Evolutionary conservation across 37 sponge, comb jelly and placozoan genomes (phyloP), one percentile per base, ranked within the genome.

Genomic region (Bolinopsis microptera): DNA sequence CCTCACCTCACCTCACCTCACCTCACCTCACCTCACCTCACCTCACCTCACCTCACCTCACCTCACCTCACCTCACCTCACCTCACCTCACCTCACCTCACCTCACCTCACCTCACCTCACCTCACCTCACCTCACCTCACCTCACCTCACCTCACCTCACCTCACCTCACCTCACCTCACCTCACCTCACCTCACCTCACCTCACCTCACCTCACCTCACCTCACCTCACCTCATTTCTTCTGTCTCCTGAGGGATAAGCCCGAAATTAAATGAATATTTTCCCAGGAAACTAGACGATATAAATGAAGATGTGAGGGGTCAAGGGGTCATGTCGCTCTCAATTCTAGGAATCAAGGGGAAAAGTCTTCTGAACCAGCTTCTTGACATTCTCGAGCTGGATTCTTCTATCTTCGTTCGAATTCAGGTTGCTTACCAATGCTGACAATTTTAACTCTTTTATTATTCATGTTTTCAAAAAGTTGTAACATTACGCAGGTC

Each of bases 351-450:
- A 61, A 86, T 86, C 16, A 86, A 86, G 61, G 90, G 90, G 67
- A 86, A 86, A 61, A 86, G 90, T 86, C 67, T 86, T 2, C 90
- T 86, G 36, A 86, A 86, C 67, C 90, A 86, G 26, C 67, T 86
- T 16, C 90, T 86, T 1, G 90, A 86, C 22, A 86, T 86, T 26
- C 90, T 86, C 13, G 90, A 86, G 67, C 67, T 86, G 9, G 90
- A 86, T 38, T 86, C 90, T 28, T 86, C 90, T n/a, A 86, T 86
- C 18, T 86, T 86, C 90, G 90, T 86, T 3, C 32, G 90, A 86
- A 86, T 86, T 28, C 90, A 86, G 90, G 90, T 48, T 48, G 13
- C 21, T 13, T 22, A 21, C 68, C 68, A 13, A 67, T 13, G 21
- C 21, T 21, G 68, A 22, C 68, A 67, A 67, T n/a, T n/a, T n/a